Base-by-base conservation (phyloP, 2,113 vertebrate species). In the Panthera leo region DNA sequence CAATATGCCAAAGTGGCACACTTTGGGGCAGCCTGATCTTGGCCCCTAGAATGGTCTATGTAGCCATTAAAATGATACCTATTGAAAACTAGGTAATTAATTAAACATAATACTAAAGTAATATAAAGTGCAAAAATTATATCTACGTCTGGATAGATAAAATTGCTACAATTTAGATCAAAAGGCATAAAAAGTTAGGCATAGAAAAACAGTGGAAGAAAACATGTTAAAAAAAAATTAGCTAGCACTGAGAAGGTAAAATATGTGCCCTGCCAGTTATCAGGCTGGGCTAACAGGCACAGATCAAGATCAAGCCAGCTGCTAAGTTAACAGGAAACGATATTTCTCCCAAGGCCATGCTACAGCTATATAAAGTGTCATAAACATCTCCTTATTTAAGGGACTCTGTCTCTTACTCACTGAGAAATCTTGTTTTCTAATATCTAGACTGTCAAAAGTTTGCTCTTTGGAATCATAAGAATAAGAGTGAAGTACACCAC, bases 381-480 rank as follows among this genome's bases (percentile, higher is more conserved):
- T 16, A 53, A 79, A 9, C 18, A 23, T 36, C 25, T n/a, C 21
- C 31, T 97, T 83, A 73, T 82, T 82, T 31, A 19, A 67, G 58
- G 36, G n/a, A 85, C 18, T 45, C n/a, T 87, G 16, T 78, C 6
- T 29, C 86, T 91, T 68, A 51, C 55, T 75, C 68, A 39, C 79
- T 39, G 55, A 67, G 93, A 79, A 55, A 76, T 71, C 87, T 80
- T 89, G 61, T 83, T 97, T 92, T 88, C 18, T 80, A 88, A 85
- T 65, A 92, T 65, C 14, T 67, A 90, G 55, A 80, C 25, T 9
- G 53, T 84, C 15, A 39, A 19, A 87, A 68, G 5, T 51, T 61
- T 91, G 42, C 48, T 89, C 45, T 92, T 89, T 90, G 73, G 94
- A 94, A 86, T 94, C 29, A 5, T 23, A 71, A 71, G 45, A 92